Conservation (phyloP, 2,888 invertebrate species). For the Tetranychus truncatus region DNA sequence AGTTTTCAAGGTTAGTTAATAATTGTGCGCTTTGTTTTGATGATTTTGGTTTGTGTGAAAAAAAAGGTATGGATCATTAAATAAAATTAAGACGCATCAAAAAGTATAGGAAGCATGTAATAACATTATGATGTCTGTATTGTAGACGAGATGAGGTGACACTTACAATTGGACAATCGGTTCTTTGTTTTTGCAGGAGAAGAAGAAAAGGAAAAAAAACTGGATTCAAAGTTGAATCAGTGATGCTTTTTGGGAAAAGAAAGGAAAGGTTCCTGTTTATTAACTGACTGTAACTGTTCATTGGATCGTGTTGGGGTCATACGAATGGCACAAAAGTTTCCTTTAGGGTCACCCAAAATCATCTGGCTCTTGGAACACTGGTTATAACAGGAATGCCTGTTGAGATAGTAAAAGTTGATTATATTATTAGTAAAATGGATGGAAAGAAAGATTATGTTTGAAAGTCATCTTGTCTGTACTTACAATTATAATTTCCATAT, state of each 20-base stretch:
- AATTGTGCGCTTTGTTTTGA: background rate
- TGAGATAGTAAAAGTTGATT: slow-evolving; percentile 1
- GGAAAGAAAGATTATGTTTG: background rate
- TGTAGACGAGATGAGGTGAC: background rate
- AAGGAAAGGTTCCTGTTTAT: background rate
- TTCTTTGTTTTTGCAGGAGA: background rate
- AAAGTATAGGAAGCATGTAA: background rate
- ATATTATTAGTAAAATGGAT: background rate
- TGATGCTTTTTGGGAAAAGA: background rate
- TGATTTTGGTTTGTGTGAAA: background rate
- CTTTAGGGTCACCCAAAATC: background rate
- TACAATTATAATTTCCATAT: no score
- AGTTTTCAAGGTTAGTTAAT: background rate
- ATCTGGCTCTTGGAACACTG: background rate
- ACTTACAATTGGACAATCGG: background rate
- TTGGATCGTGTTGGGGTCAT: background rate
- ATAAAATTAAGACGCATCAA: background rate
- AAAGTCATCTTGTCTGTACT: background rate
- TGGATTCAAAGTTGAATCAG: background rate
- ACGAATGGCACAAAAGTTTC: background rate
- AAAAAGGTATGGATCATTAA: background rate
- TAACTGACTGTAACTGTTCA: background rate
- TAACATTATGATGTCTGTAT: background rate
- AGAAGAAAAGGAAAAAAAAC: background rate
- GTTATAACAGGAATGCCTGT: background rate